Base-by-base conservation (phyloP, 64 coral and sea anemone species). In the Astreopora myriophthalma region DNA sequence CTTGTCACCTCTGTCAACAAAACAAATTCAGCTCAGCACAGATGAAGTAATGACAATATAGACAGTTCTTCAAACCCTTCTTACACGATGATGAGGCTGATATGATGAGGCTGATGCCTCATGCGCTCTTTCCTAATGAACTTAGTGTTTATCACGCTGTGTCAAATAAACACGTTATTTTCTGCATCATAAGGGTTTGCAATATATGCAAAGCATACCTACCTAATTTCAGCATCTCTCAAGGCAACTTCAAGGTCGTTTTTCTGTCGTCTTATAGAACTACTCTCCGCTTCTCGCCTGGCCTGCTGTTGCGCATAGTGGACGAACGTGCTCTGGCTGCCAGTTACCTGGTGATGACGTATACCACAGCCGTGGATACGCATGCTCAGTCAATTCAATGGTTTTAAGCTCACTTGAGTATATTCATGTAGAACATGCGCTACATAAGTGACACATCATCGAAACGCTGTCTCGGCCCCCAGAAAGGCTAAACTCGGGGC, bases 261-360 rank as follows among this genome's bases (percentile, higher is more conserved):
- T 19, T 89, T 92, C 42, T 95, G 88, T 69, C 93, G 85, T 66
- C 91, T 85, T 14, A 98, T 77, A 16, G 75, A 29, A 44, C 80
- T 63, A 36, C 85, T 90, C 76, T 98, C 96, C 17, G 96, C 96
- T 61, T 98, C 96, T 76, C 87, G 49, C 75, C 91, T 92, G 33
- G 94, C 96, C 62, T 98, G 96, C 39, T 98, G 93, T 61, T 98
- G 96, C 48, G 96, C 96, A 48, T 93, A 95, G 23, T 98, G 96
- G 9, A 98, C 93, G 31, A 98, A 57, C 10, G 89, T 60, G 8
- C 93, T 87, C 44, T 98, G 87, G 27, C 85, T 70, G 34, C 74
- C 71, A 32, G 69, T 88, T 33, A 80, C 92, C 92, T 93, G 34
- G 23, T 36, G 72, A 52, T 25, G 61, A 8, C n/a, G n/a, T n/a